A percentile compares a stretch with the other conserved stretches of the same genome.
Conservation (phyloP, 2,113 vertebrate species). For the Chlorocebus sabaeus region DNA sequence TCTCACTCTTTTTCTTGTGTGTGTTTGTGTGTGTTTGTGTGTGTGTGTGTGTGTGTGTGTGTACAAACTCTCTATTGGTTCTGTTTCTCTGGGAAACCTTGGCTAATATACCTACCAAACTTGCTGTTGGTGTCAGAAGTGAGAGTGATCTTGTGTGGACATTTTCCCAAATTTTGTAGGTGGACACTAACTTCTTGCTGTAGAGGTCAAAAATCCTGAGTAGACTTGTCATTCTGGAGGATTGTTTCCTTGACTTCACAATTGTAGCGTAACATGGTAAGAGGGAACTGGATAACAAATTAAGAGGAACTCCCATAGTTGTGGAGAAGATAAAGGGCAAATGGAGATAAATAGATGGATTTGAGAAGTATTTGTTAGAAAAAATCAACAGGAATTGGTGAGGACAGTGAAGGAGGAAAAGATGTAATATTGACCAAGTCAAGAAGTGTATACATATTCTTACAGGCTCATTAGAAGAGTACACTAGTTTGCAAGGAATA, state of each 20-base stretch:
- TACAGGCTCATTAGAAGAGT: neutral
- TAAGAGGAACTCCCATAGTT: neutral
- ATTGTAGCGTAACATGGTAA: neutral
- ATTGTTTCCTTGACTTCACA: neutral
- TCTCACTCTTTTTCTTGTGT: neutral
- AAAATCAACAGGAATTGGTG: neutral
- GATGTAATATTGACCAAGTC: neutral
- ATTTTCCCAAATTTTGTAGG: neutral
- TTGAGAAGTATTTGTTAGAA: neutral
- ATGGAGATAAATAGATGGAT: neutral
- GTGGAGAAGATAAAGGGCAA: neutral
- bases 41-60: neutral
- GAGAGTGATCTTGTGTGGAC: neutral
- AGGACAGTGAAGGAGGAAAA: neutral
- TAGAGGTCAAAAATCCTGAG: neutral
- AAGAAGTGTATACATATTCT: neutral
- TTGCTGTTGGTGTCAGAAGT: neutral
- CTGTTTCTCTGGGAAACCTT: neutral
- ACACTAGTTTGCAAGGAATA: neutral
- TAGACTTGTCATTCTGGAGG: neutral
- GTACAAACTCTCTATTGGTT: no score
- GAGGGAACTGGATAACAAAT: no score
- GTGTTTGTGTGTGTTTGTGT: neutral
- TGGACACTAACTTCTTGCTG: neutral
- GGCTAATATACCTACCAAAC: neutral